Conservation (phyloP, 2,797 vertebrate genomes). For the Tamandua tetradactyla region DNA sequence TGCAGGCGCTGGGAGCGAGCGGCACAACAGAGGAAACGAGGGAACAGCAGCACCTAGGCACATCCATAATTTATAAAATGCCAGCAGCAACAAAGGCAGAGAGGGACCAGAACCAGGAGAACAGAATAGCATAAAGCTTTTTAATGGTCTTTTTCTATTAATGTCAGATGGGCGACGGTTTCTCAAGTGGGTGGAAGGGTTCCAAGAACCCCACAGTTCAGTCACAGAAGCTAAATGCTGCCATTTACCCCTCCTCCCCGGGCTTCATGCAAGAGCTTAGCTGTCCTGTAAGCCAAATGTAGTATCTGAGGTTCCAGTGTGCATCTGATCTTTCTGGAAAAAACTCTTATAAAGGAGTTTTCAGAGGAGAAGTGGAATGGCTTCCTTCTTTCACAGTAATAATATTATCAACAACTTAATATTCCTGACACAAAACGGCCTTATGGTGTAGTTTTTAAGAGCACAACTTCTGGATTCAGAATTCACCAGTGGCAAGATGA, state of each 20-base stretch:
- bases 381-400: background rate
- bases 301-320: background rate
- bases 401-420: background rate
- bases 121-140: slow-evolving; percentile 90
- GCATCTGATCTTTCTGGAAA: background rate
- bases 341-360: background rate
- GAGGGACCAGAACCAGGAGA: slow-evolving; percentile 89
- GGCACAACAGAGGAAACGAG: slow-evolving; percentile 82
- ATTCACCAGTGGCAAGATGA: background rate
- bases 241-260: slow-evolving; percentile 53
- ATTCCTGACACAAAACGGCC: background rate
- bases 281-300: slow-evolving; percentile 14
- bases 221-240: slow-evolving; percentile 71
- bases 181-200: slow-evolving; percentile 81
- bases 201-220: slow-evolving; percentile 68
- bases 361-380: background rate
- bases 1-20: slow-evolving; percentile 82
- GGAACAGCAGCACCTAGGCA: slow-evolving; percentile 86
- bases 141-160: slow-evolving; percentile 94
- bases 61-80: slow-evolving; percentile 95
- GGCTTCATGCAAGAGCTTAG: background rate
- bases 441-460: background rate
- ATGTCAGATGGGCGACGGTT: slow-evolving; percentile 87
- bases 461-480: background rate
- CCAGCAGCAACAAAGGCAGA: slow-evolving; percentile 94